phyloP scores from a whole-genome alignment of 2,797 vertebrate genomes.

The Fundulus diaphanus region DNA sequence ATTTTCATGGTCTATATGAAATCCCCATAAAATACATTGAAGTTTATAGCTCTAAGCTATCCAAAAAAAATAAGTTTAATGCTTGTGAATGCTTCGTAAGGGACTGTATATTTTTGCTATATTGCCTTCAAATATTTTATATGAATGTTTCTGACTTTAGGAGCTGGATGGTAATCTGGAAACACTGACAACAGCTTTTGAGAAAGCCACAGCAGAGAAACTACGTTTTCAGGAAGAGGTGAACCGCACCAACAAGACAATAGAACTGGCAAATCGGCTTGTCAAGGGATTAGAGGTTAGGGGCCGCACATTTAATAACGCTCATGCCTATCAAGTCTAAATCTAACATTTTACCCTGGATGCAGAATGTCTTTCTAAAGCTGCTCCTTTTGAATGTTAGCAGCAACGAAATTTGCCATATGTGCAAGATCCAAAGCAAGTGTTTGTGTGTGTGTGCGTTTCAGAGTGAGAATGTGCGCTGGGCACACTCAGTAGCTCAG shows the following conservation, averaged over 20 bases:
- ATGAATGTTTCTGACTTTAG: conserved; percentile 60
- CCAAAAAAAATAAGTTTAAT: neutral
- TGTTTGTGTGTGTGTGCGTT: conserved; percentile 27
- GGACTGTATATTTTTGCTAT: neutral
- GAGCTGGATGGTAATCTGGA: conserved; percentile 91
- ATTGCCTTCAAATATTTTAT: neutral
- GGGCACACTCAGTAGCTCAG: conserved; percentile 80
- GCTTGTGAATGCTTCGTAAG: neutral
- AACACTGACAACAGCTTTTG: conserved; percentile 84
- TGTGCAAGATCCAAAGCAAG: neutral
- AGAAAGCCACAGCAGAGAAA: conserved; percentile 91
- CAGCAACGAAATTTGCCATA: neutral
- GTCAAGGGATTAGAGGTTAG: conserved; percentile 88
- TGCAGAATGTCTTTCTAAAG: neutral
- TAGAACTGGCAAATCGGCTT: conserved; percentile 95
- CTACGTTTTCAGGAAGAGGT: conserved; percentile 92
- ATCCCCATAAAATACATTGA: neutral
- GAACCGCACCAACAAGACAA: conserved; percentile 95
- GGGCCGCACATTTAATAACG: conserved; percentile 71
- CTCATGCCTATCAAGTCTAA: neutral
- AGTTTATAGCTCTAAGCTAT: neutral
- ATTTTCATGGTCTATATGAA: neutral
- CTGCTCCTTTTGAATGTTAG: neutral
- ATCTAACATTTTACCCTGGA: neutral
- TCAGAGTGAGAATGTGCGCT: conserved; percentile 84